Conservation (phyloP, 23 tunicate genomes). For the Styela plicata region DNA sequence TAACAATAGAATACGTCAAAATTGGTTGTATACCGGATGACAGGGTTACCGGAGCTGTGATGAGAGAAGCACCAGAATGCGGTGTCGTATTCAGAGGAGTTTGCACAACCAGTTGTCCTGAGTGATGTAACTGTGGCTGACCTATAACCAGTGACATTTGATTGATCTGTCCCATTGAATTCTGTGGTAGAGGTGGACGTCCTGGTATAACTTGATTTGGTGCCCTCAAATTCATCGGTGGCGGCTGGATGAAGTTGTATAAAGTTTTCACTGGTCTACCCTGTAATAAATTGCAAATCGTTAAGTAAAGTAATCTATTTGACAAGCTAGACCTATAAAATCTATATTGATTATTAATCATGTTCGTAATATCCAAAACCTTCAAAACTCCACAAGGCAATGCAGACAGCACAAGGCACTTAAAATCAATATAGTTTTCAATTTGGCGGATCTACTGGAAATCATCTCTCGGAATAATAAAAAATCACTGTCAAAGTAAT, state of each 20-base stretch:
- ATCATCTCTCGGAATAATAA: no score
- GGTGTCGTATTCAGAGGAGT: conserved; percentile 7
- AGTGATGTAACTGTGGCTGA: conserved; percentile 3
- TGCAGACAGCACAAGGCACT: no score
- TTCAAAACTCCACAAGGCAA: no score
- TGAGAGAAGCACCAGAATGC: background rate
- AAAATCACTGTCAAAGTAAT: no score
- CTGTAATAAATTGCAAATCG: no score
- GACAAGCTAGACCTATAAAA: no score
- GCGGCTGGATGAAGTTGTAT: conserved; percentile 17
- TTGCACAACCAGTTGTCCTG: background rate
- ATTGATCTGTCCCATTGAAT: background rate
- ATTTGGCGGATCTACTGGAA: no score
- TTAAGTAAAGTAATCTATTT: no score
- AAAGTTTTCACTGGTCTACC: conserved; percentile 45
- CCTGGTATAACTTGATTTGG: background rate
- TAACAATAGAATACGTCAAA: conserved; percentile 63
- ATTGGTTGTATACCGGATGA: conserved; percentile 60
- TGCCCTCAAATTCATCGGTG: background rate
- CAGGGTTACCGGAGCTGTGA: conserved; percentile 41
- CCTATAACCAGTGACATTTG: background rate
- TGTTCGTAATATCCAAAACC: no score
- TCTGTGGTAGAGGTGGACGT: background rate
- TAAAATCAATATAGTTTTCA: no score
- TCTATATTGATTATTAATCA: no score